A percentile compares a stretch with the other conserved stretches of the same genome.
Conservation (phyloP, 2,113 vertebrate species). For the Nanorana parkeri region DNA sequence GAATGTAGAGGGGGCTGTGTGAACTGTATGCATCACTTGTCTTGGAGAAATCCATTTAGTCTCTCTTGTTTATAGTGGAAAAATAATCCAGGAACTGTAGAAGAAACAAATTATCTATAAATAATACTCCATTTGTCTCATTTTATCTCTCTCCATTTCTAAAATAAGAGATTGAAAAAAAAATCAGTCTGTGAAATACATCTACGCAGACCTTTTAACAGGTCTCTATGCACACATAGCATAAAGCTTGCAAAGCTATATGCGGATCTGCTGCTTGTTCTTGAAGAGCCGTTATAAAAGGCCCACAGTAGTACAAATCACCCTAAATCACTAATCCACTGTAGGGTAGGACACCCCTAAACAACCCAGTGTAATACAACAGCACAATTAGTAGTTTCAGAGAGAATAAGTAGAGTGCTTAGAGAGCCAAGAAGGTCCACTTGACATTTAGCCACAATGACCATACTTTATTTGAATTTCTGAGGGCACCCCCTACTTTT, state of each 20-base stretch:
- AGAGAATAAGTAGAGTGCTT: no score
- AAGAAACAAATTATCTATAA: slow-evolving; percentile 13
- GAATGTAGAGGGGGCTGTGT: not conserved
- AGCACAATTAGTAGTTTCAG: no score
- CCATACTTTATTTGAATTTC: no score
- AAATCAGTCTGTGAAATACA: not conserved
- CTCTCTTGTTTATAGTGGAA: not conserved
- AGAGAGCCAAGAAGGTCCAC: no score
- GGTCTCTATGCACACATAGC: not conserved
- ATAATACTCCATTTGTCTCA: not conserved
- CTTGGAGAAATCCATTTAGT: not conserved
- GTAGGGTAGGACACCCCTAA: no score
- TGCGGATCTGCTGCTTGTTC: no score
- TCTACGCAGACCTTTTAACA: not conserved
- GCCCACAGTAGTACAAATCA: no score
- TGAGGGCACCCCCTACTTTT: no score
- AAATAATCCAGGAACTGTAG: not conserved
- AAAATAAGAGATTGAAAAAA: not conserved
- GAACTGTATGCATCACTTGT: not conserved
- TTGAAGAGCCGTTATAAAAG: no score
- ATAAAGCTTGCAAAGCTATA: not conserved
- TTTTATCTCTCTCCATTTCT: not conserved
- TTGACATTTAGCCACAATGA: no score
- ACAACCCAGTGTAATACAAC: no score
- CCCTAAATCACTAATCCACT: no score